Conservation (phyloP, 2,888 invertebrate species). For the Sthenelais limicola region DNA sequence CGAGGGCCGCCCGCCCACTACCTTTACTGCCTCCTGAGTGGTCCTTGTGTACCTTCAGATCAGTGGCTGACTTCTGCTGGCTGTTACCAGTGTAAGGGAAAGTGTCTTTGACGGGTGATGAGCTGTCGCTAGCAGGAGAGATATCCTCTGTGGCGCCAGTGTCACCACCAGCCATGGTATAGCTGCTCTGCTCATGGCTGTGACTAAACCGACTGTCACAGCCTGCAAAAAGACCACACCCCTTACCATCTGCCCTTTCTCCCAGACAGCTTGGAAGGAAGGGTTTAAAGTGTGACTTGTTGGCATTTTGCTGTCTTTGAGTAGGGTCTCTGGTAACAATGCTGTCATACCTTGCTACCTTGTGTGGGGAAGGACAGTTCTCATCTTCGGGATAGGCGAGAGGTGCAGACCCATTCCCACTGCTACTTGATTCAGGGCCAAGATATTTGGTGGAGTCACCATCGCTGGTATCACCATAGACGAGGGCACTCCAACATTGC, state of each 20-base stretch:
- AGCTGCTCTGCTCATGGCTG: slow-evolving; percentile 37
- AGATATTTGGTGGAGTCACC: slow-evolving; percentile 27
- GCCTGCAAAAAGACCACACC: slow-evolving; percentile 19
- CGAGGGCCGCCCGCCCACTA: not conserved
- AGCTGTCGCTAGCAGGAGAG: slow-evolving; percentile 31
- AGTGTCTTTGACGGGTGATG: slow-evolving; percentile 33
- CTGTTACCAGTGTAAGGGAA: slow-evolving; percentile 32
- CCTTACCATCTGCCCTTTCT: slow-evolving; percentile 19
- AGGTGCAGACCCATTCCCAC: slow-evolving; percentile 6
- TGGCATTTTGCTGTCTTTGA: not conserved
- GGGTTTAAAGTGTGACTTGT: slow-evolving; percentile 32
- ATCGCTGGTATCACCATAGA: slow-evolving; percentile 13
- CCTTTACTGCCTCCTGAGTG: slow-evolving; percentile 7
- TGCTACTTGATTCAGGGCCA: slow-evolving; percentile 28
- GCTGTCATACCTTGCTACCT: slow-evolving; percentile 35
- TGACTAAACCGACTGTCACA: slow-evolving; percentile 31
- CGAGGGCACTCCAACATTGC: slow-evolving; percentile 30
- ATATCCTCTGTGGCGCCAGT: slow-evolving; percentile 27
- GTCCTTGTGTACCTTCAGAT: slow-evolving; percentile 23
- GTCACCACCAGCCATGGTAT: slow-evolving; percentile 30
- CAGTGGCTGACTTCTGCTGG: slow-evolving; percentile 26
- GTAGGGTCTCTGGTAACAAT: not conserved
- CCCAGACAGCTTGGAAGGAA: slow-evolving; percentile 33
- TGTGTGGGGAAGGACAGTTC: slow-evolving; percentile 20
- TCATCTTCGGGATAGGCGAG: slow-evolving; percentile 25